Evolutionary conservation across 2,797 vertebrate genomes (phyloP), one percentile per base, ranked within the genome.

Genomic region (Ctenopoma kingsleyae): DNA sequence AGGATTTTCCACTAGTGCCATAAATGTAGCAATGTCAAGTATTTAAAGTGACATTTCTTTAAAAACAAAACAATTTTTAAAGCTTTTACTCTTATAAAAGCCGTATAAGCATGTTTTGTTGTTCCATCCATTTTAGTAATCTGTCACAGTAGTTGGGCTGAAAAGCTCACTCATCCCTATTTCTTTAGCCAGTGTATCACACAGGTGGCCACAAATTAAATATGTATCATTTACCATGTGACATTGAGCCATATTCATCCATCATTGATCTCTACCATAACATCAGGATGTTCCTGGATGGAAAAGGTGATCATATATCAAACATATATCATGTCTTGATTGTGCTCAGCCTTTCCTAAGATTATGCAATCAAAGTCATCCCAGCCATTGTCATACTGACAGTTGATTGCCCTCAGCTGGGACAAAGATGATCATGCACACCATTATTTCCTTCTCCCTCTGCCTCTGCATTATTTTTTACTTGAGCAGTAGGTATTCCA

Each of bases 361-460:
- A 59, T 71, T 38, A 70, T 71, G 41, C 71, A 72, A 61, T 78
- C 59, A 71, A 60, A 71, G 22, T 76, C 65, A 74, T 43, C 48
- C 52, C 57, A 49, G 66, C 66, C 57, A 57, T 46, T 74, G 62
- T 49, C 86, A 68, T 51, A 53, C 54, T 50, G 56, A 75, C 71
- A 56, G 46, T 43, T 75, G 70, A 75, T 74, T 61, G 51, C 27
- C 58, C 67, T 81, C 55, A 41, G 74, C 83, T 78, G 51, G 76
- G 85, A 76, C 87, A 82, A 65, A 83, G 76, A 83, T 76, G 60
- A 89, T 83, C 81, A 85, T 77, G 64, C 88, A 79, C 85, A 89
- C 83, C 85, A 88, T 87, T 84, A 89, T 82, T 57, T 82, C 70
- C 27, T 56, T 63, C 66, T 82, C 71, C 11, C 56, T 63, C 66